phyloP scores from a whole-genome alignment of 2,797 vertebrate species.

The Enteromius treurensis region DNA sequence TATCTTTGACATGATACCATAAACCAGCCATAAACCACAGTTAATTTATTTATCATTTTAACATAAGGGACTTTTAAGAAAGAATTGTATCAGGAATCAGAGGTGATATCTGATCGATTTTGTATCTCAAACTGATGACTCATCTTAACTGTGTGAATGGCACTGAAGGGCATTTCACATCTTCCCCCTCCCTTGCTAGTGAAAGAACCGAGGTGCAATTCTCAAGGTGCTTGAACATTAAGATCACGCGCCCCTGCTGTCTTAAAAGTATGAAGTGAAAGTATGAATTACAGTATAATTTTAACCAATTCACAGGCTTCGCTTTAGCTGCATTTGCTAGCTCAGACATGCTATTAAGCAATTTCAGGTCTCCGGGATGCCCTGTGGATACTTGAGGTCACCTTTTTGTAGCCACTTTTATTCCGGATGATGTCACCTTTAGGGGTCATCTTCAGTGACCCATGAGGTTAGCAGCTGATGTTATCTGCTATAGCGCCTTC shows the following conservation, averaged over 20 bases:
- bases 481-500: slow-evolving; percentile 44
- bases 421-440: slow-evolving; percentile 45
- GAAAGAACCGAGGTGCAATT: slow-evolving; percentile 19
- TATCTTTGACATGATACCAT: not conserved
- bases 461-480: slow-evolving; percentile 40
- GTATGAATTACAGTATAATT: slow-evolving; percentile 19
- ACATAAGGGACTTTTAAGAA: not conserved
- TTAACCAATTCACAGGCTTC: not conserved
- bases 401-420: slow-evolving; percentile 25
- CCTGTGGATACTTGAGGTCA: slow-evolving; percentile 20
- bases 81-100: not conserved
- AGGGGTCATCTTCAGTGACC: slow-evolving; percentile 43
- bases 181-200: slow-evolving; percentile 20
- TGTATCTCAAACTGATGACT: slow-evolving; percentile 21
- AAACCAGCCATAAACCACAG: not conserved
- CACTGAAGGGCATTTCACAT: slow-evolving; percentile 48
- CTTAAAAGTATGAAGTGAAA: not conserved
- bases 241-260: slow-evolving; percentile 23
- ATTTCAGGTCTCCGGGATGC: not conserved
- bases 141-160: slow-evolving; percentile 38
- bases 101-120: slow-evolving; percentile 12
- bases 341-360: slow-evolving; percentile 16
- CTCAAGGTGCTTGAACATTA: slow-evolving; percentile 16
- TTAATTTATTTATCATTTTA: slow-evolving; percentile 15
- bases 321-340: slow-evolving; percentile 29